phyloP scores from a whole-genome alignment of 2,888 invertebrate species.

The Dendrolimus pini region DNA sequence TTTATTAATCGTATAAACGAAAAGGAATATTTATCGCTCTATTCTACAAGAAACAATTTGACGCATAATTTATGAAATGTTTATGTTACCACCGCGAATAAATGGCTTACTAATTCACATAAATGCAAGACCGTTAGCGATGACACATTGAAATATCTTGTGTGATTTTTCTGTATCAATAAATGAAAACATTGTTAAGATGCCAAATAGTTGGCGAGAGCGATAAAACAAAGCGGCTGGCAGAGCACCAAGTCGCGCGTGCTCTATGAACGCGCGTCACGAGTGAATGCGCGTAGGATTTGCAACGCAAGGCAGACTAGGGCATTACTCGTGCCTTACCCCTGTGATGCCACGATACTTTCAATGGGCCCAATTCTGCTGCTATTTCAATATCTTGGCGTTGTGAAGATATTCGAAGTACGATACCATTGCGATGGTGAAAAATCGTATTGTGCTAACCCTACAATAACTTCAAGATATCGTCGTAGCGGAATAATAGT shows the following conservation, averaged over 20 bases:
- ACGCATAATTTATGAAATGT: constrained; percentile 1
- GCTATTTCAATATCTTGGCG: no score
- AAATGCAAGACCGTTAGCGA: constrained; percentile 26
- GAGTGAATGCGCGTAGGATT: constrained; percentile 61
- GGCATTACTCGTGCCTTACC: constrained; percentile 21
- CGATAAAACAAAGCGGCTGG: constrained; percentile 70
- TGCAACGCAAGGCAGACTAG: constrained; percentile 33
- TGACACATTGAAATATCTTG: constrained; percentile 57
- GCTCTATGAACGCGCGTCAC: constrained; percentile 31
- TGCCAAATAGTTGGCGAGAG: constrained; percentile 66
- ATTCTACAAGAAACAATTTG: constrained; percentile 1
- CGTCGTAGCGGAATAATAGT: no score
- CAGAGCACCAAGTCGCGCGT: constrained; percentile 61
- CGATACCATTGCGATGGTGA: no score
- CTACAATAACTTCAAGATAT: no score
- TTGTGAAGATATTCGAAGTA: no score
- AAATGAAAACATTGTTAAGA: constrained; percentile 67
- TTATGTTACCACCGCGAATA: background rate
- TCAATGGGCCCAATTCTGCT: background rate
- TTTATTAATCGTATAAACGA: no score
- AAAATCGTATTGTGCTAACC: no score
- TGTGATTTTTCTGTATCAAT: constrained; percentile 64
- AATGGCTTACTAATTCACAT: constrained; percentile 2
- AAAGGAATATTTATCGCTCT: background rate
- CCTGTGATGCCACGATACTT: constrained; percentile 22